Evolutionary conservation across 2,888 invertebrate genomes (phyloP).

Genomic region (Scaptomyza reducta): DNA sequence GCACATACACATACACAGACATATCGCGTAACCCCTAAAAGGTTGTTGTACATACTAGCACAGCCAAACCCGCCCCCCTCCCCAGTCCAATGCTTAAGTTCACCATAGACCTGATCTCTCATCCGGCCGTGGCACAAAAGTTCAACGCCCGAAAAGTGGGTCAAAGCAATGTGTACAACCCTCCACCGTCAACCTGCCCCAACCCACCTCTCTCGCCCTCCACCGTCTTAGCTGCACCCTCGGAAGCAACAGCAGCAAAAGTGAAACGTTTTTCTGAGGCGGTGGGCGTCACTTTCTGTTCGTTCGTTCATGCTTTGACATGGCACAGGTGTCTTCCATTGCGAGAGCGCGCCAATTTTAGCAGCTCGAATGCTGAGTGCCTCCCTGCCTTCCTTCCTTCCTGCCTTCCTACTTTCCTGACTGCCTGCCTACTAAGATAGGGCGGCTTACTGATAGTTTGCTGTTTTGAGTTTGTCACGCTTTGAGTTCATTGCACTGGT

Average conservation of each 20-base stretch:
- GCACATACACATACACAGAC: slow-evolving; percentile 18
- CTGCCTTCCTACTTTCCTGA: not conserved
- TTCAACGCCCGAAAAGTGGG: slow-evolving; percentile 82
- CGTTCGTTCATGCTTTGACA: slow-evolving; percentile 51
- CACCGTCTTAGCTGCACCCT: not conserved
- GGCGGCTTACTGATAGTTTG: slow-evolving; percentile 35
- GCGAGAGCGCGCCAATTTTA: slow-evolving; percentile 65
- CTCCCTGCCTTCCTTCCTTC: not conserved
- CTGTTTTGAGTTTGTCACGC: slow-evolving; percentile 54
- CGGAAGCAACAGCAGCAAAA: slow-evolving; percentile 61
- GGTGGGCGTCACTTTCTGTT: slow-evolving; percentile 18
- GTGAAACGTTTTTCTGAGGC: slow-evolving; percentile 55
- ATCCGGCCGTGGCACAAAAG: slow-evolving; percentile 59
- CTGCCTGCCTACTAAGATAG: not conserved
- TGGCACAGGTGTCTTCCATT: slow-evolving; percentile 76
- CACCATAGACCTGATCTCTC: slow-evolving; percentile 40
- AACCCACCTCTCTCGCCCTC: not conserved
- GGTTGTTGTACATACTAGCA: slow-evolving; percentile 21
- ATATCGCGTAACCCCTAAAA: slow-evolving; percentile 74
- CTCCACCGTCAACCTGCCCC: slow-evolving; percentile 7
- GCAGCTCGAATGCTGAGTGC: slow-evolving; percentile 26
- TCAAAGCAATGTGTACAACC: slow-evolving; percentile 83
- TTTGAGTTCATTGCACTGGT: slow-evolving; percentile 68
- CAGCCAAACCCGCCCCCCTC: slow-evolving; percentile 7
- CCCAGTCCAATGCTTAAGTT: not conserved